Conservation (phyloP, 2,888 invertebrate species). For the Sminthurides aquaticus region DNA sequence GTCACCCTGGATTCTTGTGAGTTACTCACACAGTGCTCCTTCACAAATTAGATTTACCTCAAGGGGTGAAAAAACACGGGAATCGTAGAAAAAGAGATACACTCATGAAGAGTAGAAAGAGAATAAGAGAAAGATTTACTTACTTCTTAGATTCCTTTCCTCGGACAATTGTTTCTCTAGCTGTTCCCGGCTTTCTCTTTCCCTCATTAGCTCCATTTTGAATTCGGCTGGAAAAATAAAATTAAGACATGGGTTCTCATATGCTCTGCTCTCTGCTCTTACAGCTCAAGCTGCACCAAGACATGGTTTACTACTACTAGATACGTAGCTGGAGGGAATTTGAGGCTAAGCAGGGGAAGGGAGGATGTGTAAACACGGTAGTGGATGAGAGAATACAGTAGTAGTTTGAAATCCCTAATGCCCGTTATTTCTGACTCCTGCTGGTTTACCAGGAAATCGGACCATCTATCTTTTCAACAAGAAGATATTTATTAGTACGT, state of each 20-base stretch:
- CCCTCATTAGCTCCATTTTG: conserved; percentile 88
- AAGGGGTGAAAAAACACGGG: neutral
- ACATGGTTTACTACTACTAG: no score
- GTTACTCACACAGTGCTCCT: neutral
- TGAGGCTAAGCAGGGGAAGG: no score
- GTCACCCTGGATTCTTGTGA: no score
- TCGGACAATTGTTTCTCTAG: conserved; percentile 86
- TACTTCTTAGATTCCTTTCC: conserved; percentile 91
- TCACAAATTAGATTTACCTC: neutral
- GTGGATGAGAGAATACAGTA: neutral
- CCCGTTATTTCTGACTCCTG: neutral
- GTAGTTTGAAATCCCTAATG: neutral
- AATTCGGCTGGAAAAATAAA: conserved; percentile 66
- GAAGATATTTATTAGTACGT: neutral
- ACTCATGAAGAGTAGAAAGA: no score
- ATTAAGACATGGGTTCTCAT: neutral
- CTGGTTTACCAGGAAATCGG: neutral
- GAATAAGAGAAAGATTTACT: conserved; percentile 50
- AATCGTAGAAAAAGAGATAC: no score
- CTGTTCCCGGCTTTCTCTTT: conserved; percentile 87
- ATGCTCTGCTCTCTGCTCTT: no score
- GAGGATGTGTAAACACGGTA: neutral
- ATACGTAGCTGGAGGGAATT: no score
- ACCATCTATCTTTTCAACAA: neutral
- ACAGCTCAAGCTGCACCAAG: no score